Evolutionary conservation across 2,113 vertebrate species (phyloP).

Genomic region (Daubentonia madagascariensis): DNA sequence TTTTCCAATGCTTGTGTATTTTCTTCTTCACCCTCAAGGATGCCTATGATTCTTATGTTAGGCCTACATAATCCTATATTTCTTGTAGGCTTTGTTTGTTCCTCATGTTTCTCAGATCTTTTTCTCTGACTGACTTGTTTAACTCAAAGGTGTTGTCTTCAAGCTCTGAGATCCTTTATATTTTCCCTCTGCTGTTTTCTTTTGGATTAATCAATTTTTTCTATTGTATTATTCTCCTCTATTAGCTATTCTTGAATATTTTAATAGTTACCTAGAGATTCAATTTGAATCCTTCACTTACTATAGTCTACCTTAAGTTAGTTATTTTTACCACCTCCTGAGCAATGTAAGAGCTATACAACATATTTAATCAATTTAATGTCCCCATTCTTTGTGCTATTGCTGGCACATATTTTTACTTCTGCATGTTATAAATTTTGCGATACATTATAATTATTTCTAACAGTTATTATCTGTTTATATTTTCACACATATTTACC

Average conservation of each 20-base stretch:
- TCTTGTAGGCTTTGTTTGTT: too few relatives aligned
- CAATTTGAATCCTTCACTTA: neutral
- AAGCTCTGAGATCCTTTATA: neutral
- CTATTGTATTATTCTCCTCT: neutral
- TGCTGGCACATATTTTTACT: neutral
- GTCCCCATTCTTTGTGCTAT: neutral
- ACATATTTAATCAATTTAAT: neutral
- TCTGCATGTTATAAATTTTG: neutral
- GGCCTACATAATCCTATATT: too few relatives aligned
- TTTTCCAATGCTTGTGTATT: too few relatives aligned
- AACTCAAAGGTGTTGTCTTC: too few relatives aligned
- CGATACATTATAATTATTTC: neutral
- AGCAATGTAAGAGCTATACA: neutral
- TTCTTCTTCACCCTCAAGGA: too few relatives aligned
- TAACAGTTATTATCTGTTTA: neutral
- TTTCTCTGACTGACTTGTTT: too few relatives aligned
- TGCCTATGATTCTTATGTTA: too few relatives aligned
- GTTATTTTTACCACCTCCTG: neutral
- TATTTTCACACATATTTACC: neutral
- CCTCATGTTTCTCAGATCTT: too few relatives aligned
- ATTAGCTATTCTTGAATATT: neutral
- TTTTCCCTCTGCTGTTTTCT: neutral
- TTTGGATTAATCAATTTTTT: neutral
- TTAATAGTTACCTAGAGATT: neutral
- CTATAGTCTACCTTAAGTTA: neutral